phyloP scores from a whole-genome alignment of 1,140 invertebrate species.

The Oryzaephilus surinamensis region DNA sequence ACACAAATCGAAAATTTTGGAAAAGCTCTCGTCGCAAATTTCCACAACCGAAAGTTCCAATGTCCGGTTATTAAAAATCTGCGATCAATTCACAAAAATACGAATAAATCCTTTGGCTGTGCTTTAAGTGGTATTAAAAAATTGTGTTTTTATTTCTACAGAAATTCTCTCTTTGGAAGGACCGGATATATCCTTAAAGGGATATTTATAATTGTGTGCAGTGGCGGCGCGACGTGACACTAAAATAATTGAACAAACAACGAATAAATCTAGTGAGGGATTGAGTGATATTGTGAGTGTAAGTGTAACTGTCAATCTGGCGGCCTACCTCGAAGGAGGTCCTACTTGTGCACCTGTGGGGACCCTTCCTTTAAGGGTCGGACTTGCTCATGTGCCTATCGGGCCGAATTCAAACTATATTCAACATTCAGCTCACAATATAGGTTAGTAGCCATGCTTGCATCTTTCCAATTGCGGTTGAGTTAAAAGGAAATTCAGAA shows the following conservation, averaged over 20 bases:
- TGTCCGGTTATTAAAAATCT: too few species aligned
- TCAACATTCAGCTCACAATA: conserved; percentile 35
- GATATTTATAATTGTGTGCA: too few species aligned
- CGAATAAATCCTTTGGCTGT: not conserved
- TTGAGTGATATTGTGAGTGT: conserved; percentile 18
- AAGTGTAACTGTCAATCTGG: conserved; percentile 28
- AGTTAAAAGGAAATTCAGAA: too few species aligned
- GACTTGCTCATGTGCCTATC: conserved; percentile 36
- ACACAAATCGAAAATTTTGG: too few species aligned
- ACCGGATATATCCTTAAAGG: too few species aligned
- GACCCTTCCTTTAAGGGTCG: conserved; percentile 36
- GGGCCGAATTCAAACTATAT: conserved; percentile 33
- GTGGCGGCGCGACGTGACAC: conserved; percentile 14
- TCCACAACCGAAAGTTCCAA: too few species aligned
- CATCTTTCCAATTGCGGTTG: not conserved
- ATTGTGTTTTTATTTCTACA: conserved; percentile 4
- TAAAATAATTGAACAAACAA: too few species aligned
- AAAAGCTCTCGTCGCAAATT: too few species aligned
- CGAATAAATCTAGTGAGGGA: conserved; percentile 1
- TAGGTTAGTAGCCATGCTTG: conserved; percentile 26
- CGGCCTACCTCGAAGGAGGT: conserved; percentile 35
- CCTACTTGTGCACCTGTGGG: conserved; percentile 35
- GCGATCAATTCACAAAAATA: too few species aligned
- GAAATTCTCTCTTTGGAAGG: not conserved
- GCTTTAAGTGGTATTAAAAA: conserved; percentile 1